phyloP scores from a whole-genome alignment of 2,888 invertebrate species.

The Ypsolopha sequella region DNA sequence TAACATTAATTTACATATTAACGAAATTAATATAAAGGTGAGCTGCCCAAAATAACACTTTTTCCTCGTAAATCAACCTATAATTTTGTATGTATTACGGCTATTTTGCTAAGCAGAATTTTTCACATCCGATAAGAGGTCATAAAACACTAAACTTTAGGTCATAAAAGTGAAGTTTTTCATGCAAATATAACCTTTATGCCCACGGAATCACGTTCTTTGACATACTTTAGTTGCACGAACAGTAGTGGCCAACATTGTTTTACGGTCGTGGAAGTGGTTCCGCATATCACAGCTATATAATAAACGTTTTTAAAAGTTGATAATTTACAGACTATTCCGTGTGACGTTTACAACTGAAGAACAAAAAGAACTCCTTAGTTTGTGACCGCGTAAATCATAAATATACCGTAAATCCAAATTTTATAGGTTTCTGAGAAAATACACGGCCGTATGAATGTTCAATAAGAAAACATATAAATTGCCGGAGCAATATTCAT shows the following conservation, averaged over 20 bases:
- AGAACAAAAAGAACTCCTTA: constrained; percentile 46
- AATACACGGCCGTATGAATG: not conserved
- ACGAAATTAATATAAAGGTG: too few species aligned
- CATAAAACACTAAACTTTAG: constrained; percentile 58
- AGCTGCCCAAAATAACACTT: too few species aligned
- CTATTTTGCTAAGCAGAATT: constrained; percentile 43
- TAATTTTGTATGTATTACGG: not conserved
- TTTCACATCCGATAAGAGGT: constrained; percentile 56
- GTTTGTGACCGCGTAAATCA: constrained; percentile 24
- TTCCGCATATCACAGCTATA: constrained; percentile 58
- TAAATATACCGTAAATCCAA: constrained; percentile 9
- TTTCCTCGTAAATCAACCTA: constrained; percentile 19
- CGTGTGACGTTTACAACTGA: constrained; percentile 60
- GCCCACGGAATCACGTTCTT: constrained; percentile 33
- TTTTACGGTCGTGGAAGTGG: constrained; percentile 55
- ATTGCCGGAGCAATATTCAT: constrained; percentile 36
- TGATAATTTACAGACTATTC: constrained; percentile 59
- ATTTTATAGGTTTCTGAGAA: constrained; percentile 3
- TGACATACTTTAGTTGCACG: constrained; percentile 36
- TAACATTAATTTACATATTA: too few species aligned
- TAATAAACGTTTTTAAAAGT: constrained; percentile 55
- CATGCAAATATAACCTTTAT: constrained; percentile 42
- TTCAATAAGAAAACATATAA: not conserved
- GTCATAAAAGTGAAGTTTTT: constrained; percentile 50
- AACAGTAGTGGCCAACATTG: constrained; percentile 40